Conservation (phyloP, 2,888 invertebrate species). For the Nephrotoma guestfalica region DNA sequence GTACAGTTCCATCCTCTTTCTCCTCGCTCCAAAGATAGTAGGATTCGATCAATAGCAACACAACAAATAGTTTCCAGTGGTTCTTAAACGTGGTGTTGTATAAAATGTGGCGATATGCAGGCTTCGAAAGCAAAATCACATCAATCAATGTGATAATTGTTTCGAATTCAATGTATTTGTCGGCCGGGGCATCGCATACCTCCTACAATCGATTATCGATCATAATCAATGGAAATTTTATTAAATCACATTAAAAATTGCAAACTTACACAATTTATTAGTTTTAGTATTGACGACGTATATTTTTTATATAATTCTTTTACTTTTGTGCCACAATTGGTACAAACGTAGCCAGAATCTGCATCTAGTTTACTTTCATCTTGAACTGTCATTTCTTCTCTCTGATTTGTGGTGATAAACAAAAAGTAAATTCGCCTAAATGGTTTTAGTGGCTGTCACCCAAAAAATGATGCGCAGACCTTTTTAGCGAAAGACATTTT, state of each 20-base stretch:
- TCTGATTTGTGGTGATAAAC: background rate
- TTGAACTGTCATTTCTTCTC: slow-evolving; percentile 7
- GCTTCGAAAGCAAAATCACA: slow-evolving; percentile 60
- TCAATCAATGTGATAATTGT: slow-evolving; percentile 77
- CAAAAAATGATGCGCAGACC: too few species aligned
- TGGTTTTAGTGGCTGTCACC: background rate
- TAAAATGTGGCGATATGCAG: slow-evolving; percentile 73
- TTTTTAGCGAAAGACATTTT: too few species aligned
- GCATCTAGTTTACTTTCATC: slow-evolving; percentile 6
- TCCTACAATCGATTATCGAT: slow-evolving; percentile 37
- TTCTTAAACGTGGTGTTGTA: slow-evolving; percentile 66
- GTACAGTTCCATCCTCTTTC: slow-evolving; percentile 18
- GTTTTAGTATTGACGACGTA: slow-evolving; percentile 54
- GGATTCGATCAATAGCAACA: slow-evolving; percentile 66
- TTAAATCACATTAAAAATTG: background rate
- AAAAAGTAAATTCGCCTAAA: background rate
- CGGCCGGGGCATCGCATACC: slow-evolving; percentile 58
- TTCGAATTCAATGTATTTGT: slow-evolving; percentile 87
- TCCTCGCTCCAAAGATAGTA: slow-evolving; percentile 50
- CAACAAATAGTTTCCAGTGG: slow-evolving; percentile 65
- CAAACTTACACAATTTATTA: slow-evolving; percentile 57
- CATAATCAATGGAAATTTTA: background rate
- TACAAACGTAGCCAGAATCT: slow-evolving; percentile 33
- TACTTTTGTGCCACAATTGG: slow-evolving; percentile 51
- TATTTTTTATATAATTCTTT: slow-evolving; percentile 52